Conservation (phyloP, 2,797 vertebrate species). For the Lepidocolaptes lacrymiger region DNA sequence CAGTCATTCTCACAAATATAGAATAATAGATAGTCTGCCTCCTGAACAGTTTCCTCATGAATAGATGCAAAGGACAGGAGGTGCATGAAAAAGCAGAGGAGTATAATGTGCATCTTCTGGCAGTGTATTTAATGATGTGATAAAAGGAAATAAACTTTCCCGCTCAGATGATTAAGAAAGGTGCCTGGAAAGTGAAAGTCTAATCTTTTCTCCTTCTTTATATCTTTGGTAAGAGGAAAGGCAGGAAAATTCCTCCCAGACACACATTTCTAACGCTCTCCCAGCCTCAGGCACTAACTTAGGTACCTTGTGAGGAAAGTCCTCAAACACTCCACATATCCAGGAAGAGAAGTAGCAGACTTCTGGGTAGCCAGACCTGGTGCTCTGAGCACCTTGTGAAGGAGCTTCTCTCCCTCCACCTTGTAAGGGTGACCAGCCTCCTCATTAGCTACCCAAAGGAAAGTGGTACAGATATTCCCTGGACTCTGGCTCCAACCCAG, state of each 20-base stretch:
- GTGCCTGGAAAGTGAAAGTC: background rate
- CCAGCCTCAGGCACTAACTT: background rate
- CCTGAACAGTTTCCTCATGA: background rate
- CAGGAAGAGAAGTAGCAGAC: background rate
- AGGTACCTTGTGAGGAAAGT: background rate
- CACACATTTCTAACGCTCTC: background rate
- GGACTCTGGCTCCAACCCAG: background rate
- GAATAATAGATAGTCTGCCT: conserved; percentile 3
- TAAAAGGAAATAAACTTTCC: background rate
- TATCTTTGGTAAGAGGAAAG: background rate
- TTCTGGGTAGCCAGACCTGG: background rate
- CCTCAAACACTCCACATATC: background rate
- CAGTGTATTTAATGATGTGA: background rate
- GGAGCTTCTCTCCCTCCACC: background rate
- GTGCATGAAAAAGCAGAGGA: background rate
- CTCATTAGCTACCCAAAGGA: background rate
- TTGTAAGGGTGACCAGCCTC: background rate
- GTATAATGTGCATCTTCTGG: background rate
- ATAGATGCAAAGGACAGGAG: background rate
- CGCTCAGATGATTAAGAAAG: background rate
- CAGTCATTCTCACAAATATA: conserved; percentile 6
- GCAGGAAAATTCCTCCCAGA: background rate
- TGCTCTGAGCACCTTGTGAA: background rate
- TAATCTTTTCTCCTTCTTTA: background rate
- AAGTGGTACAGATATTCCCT: background rate